Conservation (phyloP, 92 coral and sea anemone genomes). For the Porites rus region DNA sequence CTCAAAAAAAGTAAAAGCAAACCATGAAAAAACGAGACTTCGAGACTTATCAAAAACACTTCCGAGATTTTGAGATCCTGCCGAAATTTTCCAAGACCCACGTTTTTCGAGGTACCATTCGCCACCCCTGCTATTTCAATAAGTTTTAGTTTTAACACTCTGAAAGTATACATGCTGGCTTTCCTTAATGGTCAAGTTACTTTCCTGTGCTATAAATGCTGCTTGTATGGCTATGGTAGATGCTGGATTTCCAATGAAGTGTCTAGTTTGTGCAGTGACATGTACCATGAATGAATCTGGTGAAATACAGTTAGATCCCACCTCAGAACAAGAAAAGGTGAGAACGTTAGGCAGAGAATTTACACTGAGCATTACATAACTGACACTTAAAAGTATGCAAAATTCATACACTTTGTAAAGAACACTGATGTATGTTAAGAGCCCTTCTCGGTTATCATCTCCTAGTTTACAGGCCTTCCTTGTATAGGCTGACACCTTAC, state of each 20-base stretch:
- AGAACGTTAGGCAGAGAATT: not conserved
- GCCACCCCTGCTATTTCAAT: not conserved
- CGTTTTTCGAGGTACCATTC: not conserved
- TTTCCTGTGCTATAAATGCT: slow-evolving; percentile 94
- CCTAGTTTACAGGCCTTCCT: too few relatives aligned
- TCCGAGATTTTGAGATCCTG: too few relatives aligned
- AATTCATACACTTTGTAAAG: too few relatives aligned
- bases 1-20: too few relatives aligned
- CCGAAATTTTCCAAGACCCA: too few relatives aligned
- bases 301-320: slow-evolving; percentile 85
- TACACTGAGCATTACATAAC: not conserved
- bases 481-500: too few relatives aligned
- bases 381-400: not conserved
- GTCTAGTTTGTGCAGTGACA: slow-evolving; percentile 82
- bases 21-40: too few relatives aligned
- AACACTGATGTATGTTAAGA: too few relatives aligned
- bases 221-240: slow-evolving; percentile 97
- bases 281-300: slow-evolving; percentile 72
- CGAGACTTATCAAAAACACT: too few relatives aligned
- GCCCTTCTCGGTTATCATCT: too few relatives aligned
- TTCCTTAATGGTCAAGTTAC: slow-evolving; percentile 59
- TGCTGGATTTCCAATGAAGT: slow-evolving; percentile 97
- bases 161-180: not conserved
- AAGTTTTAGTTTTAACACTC: not conserved
- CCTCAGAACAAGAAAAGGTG: slow-evolving; percentile 88